These are phyloP conservation scores for Xylophagus ater DNA, from an alignment of 2,888 invertebrate species.

Conservation along the genomic window DNA sequence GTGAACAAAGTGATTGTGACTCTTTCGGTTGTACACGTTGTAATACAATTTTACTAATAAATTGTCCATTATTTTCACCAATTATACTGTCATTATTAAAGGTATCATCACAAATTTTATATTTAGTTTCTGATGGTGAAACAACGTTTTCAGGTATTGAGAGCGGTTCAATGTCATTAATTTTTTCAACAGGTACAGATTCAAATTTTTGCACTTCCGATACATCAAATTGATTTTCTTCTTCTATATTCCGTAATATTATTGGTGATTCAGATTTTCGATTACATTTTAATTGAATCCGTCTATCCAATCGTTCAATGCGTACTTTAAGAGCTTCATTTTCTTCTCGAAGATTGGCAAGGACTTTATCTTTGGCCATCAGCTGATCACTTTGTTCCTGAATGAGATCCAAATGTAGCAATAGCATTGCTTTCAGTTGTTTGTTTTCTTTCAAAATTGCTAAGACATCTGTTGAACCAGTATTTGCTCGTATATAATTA, in stretches of 20 bases:
- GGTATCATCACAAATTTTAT: constrained; percentile 18
- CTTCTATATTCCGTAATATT: no score
- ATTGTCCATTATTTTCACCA: constrained; percentile 30
- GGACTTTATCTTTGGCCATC: constrained; percentile 64
- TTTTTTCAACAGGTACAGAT: no score
- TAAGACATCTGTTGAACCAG: constrained; percentile 23
- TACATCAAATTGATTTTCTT: no score
- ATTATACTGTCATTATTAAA: constrained; percentile 22
- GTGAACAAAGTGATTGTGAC: constrained; percentile 16
- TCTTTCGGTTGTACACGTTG: constrained; percentile 23
- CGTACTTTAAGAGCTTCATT: constrained; percentile 59
- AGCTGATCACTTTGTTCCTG: constrained; percentile 83
- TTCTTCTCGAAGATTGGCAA: constrained; percentile 60
- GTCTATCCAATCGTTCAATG: constrained; percentile 25
- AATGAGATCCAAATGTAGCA: constrained; percentile 76
- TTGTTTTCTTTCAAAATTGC: constrained; percentile 36
- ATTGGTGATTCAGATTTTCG: no score
- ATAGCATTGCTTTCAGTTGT: constrained; percentile 57
- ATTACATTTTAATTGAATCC: constrained; percentile 22
- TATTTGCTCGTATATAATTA: constrained; percentile 24
- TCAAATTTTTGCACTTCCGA: no score
- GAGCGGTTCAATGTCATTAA: no score
- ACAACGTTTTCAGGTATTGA: constrained; percentile 24
- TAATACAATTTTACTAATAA: constrained; percentile 31
- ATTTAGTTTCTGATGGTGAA: constrained; percentile 18